Evolutionary conservation across 2,888 invertebrate genomes (phyloP), one percentile per base, ranked within the genome.

Genomic region (Aleiodes alternator): DNA sequence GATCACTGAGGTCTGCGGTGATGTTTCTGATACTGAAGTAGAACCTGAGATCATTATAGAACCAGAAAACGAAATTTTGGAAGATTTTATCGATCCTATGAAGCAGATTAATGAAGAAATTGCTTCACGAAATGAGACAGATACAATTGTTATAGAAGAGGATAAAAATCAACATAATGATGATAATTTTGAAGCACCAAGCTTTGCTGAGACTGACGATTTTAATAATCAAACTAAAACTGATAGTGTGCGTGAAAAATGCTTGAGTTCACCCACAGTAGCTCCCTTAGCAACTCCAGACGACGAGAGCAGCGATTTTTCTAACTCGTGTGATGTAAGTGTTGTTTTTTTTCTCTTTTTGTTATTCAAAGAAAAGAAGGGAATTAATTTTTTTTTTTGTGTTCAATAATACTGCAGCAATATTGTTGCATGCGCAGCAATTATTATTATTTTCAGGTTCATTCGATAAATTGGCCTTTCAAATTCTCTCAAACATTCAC

Each of bases 281-380:
- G 87, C 86, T 9, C 88, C 87, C 9, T 80, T 87, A 7, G 88
- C 87, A 9, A 87, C 86, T 34, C 84, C 84, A 38, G 87, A 87
- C 70, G 86, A 87, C 80, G 85, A 85, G 80, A 59, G 79, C 80
- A 86, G 85, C 80, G 86, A 88, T 76, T 83, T 86, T 79, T 87
- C 86, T 83, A 87, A 87, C 82, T 82, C 83, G 73, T 85, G 82
- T 72, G 86, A 87, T 80, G 89, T 89, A 88, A 89, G 89, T 89
- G 81, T 84, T 82, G 79, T 51, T 56, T 38, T 34, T 43, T 29
- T 69, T 68, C 38, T 61, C 7, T 38, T 68, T 53, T 9, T 48
- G n/a, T 53, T 29, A 69, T 43, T 56, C 12, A 29, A 23, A 9
- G 43, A 9, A 8, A 23, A 50, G 5, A 12, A 51, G 4, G 8